Evolutionary conservation across 2,888 invertebrate species (phyloP).

Genomic region (Ypsolopha scabrella): DNA sequence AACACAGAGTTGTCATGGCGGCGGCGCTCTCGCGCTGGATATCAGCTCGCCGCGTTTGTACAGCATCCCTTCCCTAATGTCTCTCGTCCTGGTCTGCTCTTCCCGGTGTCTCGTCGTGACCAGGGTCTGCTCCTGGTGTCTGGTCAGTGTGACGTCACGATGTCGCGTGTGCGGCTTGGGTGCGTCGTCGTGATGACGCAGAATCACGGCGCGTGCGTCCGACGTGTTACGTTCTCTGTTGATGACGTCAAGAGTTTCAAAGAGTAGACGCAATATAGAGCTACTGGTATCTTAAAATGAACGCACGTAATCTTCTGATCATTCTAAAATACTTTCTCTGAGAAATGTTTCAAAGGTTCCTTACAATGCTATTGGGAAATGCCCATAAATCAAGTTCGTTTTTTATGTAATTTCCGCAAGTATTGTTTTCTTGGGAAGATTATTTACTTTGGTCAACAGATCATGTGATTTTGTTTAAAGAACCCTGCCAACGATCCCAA

Average conservation of each 20-base stretch:
- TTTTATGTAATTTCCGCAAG: too few species aligned
- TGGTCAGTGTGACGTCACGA: slow-evolving; percentile 28
- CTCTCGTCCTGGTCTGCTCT: neutral
- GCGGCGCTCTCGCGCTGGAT: slow-evolving; percentile 75
- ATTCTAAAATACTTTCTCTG: neutral
- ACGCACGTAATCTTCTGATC: neutral
- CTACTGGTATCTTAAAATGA: neutral
- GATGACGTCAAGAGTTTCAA: slow-evolving; percentile 11
- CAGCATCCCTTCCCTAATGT: slow-evolving; percentile 42
- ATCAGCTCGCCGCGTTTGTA: slow-evolving; percentile 87
- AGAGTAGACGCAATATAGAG: neutral
- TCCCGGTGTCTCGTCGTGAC: slow-evolving; percentile 2
- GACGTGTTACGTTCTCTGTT: slow-evolving; percentile 64
- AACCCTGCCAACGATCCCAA: too few species aligned
- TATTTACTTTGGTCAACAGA: too few species aligned
- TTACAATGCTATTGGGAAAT: too few species aligned
- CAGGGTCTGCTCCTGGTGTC: slow-evolving; percentile 47
- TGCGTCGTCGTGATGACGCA: slow-evolving; percentile 58
- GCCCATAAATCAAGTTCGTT: too few species aligned
- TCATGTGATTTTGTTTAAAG: too few species aligned
- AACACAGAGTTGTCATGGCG: slow-evolving; percentile 41
- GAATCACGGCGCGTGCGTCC: slow-evolving; percentile 47
- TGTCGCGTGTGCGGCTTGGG: slow-evolving; percentile 65
- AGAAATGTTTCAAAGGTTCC: too few species aligned
- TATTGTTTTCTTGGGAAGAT: too few species aligned